A percentile compares a stretch with the other conserved stretches of the same genome.
Evolutionary conservation across 2,888 invertebrate species (phyloP).

Genomic region (Cheilosia grossa): DNA sequence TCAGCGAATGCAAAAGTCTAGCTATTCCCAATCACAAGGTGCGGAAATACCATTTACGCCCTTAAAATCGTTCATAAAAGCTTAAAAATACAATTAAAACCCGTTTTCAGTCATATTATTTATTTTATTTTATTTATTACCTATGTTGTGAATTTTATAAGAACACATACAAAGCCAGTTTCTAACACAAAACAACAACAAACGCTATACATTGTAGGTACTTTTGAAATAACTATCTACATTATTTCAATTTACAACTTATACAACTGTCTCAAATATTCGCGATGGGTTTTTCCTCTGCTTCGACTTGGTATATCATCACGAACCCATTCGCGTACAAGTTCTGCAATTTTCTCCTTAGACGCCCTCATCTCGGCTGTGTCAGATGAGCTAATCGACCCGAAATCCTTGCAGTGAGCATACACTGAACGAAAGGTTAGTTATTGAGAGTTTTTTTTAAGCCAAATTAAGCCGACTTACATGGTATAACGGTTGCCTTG

Average conservation of each 20-base stretch:
- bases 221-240: neutral
- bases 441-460: neutral
- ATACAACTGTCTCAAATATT: slow-evolving; percentile 17
- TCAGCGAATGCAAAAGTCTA: no score
- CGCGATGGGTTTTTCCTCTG: neutral
- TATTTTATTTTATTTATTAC: no score
- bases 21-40: no score
- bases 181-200: neutral
- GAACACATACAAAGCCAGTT: neutral
- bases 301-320: slow-evolving; percentile 6
- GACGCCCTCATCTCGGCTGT: slow-evolving; percentile 79
- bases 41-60: no score
- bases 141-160: no score
- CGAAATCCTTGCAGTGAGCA: slow-evolving; percentile 80
- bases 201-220: neutral
- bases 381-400: slow-evolving; percentile 78
- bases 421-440: slow-evolving; percentile 56
- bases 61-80: no score
- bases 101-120: no score
- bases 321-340: slow-evolving; percentile 80
- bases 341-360: slow-evolving; percentile 78
- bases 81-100: no score
- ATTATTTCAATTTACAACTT: neutral
- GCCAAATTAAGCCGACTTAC: slow-evolving; percentile 58
- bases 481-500: slow-evolving; percentile 78